Evolutionary conservation across 37 sponge, comb jelly and placozoan species (phyloP), one percentile per base, ranked within the genome.

Genomic region (Haliclona indistincta): DNA sequence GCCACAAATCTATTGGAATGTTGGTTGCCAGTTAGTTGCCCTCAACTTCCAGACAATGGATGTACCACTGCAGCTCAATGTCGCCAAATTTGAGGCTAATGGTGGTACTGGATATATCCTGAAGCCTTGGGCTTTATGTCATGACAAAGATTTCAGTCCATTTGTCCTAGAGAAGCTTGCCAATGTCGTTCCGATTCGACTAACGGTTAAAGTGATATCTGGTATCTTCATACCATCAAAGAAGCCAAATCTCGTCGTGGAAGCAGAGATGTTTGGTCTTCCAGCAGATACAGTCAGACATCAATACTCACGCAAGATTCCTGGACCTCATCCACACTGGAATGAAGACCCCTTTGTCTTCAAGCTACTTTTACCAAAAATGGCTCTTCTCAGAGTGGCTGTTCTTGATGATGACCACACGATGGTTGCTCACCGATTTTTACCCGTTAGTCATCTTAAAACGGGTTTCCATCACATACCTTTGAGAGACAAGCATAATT

Each of bases 1-100:
- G 64, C 89, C 89, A 34, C 84, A 80, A 75, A 45, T 86, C 0
- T 87, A 70, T 64, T 87, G 88, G 88, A 87, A 84, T 67, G 74
- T 65, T 51, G 88, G 88, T n/a, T 84, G 77, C 42, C 88, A 87
- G 54, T 55, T 87, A 79, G 88, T 85, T 8, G 82, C 88, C 28
- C 77, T 87, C 38, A 87, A 87, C 82, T 87, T 64, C 45, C 88
- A 87, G 33, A 60, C 62, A 11, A 29, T 22, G 29, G 32, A 60
- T 29, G 33, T 17, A 20, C 26, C 17, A 10, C 62, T 22, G 62
- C 62, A 11, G 30, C 32, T 87, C 53, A 87, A 87, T 53, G 56
- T 49, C 10, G 72, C 77, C 13, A 73, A 64, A 40, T 87, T 87
- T 76, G 77, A 73, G 56, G 43, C 45, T 8, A 84, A 75, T n/a